Base-by-base conservation (phyloP, 2,888 invertebrate species). In the Cotesia congregata region DNA sequence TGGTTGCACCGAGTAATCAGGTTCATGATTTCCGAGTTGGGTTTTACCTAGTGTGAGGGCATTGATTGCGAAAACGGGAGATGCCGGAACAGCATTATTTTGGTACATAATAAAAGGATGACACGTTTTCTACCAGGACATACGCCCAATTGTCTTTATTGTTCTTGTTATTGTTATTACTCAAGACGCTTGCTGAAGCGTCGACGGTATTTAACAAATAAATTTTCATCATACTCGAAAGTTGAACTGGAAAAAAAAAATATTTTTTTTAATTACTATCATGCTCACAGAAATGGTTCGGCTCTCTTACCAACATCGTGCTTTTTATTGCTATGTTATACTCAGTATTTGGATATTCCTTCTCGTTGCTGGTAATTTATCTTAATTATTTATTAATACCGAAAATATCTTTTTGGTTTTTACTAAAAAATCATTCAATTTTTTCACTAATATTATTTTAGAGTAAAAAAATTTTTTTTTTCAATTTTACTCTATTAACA, bases 261-360 rank as follows among this genome's bases (percentile, higher is more conserved):
- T 30, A n/a, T 50, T 30, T 20, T 38, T 40, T 39, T 15, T 39
- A n/a, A 62, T 59, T n/a, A 2, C n/a, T 65, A 74, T 74, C 75
- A 89, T 92, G 87, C 87, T 92, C 80, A 90, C 91, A 82, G 92
- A 92, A 86, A 90, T 92, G 85, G 90, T 92, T 82, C 91, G 93
- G 78, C 90, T 93, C 80, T 92, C 92, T 20, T 91, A 92, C 83
- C 95, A 95, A 86, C 95, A 94, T 86, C 92, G 94, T 85, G 95
- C 95, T 41, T 92, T 95, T 86, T 95, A 95, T 86, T 96, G 95
- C 90, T 96, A 95, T 87, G 90, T 95, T 83, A 92, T 95, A 76
- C 93, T 96, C 90, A 95, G 93, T 89, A 88, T 95, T 81, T 96
- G 96, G 96, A 95, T 96, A 86, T 93, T 95, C 87, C 91, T 95